Evolutionary conservation across 2,113 vertebrate genomes (phyloP).

Genomic region (Euleptes europaea): DNA sequence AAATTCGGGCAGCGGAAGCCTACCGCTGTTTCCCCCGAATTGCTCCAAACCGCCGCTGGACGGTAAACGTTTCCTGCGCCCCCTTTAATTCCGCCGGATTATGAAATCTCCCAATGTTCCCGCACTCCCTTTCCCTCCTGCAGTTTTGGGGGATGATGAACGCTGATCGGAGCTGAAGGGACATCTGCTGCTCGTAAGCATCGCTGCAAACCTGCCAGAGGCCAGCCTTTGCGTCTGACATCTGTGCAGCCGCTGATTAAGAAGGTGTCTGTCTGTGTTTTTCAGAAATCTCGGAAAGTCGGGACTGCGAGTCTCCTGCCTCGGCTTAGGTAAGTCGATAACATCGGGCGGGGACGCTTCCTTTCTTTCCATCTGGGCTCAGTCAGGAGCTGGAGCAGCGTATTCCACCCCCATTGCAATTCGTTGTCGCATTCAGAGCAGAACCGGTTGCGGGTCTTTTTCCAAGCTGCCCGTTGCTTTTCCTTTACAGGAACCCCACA

Average conservation of each 20-base stretch:
- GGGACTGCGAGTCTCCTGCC: constrained; percentile 94
- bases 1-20: no score
- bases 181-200: not conserved
- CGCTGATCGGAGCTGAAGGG: not conserved
- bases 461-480: not conserved
- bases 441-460: no score
- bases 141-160: not conserved
- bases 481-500: not conserved
- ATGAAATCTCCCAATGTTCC: not conserved
- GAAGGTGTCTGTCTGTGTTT: constrained; percentile 31
- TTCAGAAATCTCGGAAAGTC: constrained; percentile 98
- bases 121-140: not conserved
- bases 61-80: no score
- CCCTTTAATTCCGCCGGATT: not conserved
- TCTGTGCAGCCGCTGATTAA: not conserved
- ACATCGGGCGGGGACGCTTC: no score
- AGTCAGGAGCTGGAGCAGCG: no score
- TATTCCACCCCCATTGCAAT: no score
- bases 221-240: accelerated
- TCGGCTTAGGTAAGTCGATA: constrained; percentile 90
- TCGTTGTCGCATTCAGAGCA: not conserved
- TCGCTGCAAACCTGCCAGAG: not conserved
- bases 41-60: no score
- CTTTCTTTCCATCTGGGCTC: not conserved
- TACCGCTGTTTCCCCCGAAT: no score